Base-by-base conservation (phyloP, 2,113 vertebrate genomes). In the Epinephelus moara region DNA sequence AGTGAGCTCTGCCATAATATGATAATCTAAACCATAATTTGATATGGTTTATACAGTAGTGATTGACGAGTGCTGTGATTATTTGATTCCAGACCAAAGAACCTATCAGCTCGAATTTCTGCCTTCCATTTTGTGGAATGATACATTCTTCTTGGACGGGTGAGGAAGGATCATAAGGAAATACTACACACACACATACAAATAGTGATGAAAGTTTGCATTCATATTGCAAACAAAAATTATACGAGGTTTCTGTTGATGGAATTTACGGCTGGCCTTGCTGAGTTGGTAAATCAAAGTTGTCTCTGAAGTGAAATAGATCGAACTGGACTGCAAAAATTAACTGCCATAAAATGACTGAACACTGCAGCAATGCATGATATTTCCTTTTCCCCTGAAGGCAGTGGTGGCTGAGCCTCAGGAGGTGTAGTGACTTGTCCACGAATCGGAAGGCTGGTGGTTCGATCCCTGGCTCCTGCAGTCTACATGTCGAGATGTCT, bases 1-100 rank as follows among this genome's bases (percentile, higher is more conserved):
- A 80, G 17, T 47, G 76, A 84, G 66, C 84, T 60, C 79, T 42
- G 30, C 84, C 85, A 78, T 89, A 88, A 93, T 92, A 30, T 84
- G 76, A 91, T 92, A n/a, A 90, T 82, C 59, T 9, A 80, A 87
- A 80, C 88, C 89, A 86, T 92, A 85, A 92, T 91, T 84, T 25
- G 72, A 91, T 92, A 85, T 74, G 61, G 73, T 85, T 91, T 75
- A 87, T 91, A 87, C 78, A 76, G 83, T 75, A 42, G 61, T 88
- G 84, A 89, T 80, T 89, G 83, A 86, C 74, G 61, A 70, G 62
- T 21, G 63, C 82, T 83, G 56, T 77, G 78, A 84, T 90, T 93
- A 90, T 92, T 89, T 81, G 70, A 92, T 91, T 90, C 52, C 64
- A 71, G 70, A 85, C 86, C 85, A 82, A 81, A 80, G 61, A 80